Conservation (phyloP, 2,113 vertebrate species). For the Pelobates fuscus region DNA sequence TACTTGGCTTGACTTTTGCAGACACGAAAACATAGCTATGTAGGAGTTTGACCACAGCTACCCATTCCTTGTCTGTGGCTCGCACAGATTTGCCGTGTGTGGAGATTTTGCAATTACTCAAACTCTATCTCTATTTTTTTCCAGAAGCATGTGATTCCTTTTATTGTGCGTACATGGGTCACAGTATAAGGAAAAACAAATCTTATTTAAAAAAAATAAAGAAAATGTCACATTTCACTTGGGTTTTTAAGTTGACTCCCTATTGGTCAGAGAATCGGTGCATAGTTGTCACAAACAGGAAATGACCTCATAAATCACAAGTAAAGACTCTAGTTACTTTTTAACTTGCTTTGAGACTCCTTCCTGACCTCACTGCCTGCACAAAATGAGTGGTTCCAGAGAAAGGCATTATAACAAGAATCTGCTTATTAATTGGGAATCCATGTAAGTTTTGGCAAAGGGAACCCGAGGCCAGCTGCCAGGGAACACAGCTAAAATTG, state of each 20-base stretch:
- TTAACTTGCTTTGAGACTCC: neutral
- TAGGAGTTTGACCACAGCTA: conserved; percentile 25
- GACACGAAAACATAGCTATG: conserved; percentile 7
- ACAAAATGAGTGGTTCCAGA: neutral
- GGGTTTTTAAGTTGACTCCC: neutral
- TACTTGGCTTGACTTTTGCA: too few relatives aligned
- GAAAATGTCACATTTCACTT: neutral
- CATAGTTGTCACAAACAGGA: conserved; percentile 31
- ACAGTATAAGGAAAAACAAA: conserved; percentile 10
- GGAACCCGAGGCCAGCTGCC: conserved; percentile 19
- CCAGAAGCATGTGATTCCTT: conserved; percentile 1
- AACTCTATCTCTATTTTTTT: neutral
- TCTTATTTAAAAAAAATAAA: neutral
- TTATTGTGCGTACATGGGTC: neutral
- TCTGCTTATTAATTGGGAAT: conserved; percentile 26
- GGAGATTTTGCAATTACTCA: conserved; percentile 1
- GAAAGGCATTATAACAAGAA: neutral
- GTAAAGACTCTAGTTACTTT: neutral
- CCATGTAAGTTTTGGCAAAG: conserved; percentile 20
- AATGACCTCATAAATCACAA: conserved; percentile 23
- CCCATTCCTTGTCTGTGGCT: conserved; percentile 6
- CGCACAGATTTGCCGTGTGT: conserved; percentile 17
- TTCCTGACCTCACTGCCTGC: neutral
- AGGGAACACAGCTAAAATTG: conserved; percentile 34
- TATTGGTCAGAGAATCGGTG: conserved; percentile 7